Evolutionary conservation across 2,113 vertebrate genomes (phyloP).

Genomic region (Oreocharis arfaki): DNA sequence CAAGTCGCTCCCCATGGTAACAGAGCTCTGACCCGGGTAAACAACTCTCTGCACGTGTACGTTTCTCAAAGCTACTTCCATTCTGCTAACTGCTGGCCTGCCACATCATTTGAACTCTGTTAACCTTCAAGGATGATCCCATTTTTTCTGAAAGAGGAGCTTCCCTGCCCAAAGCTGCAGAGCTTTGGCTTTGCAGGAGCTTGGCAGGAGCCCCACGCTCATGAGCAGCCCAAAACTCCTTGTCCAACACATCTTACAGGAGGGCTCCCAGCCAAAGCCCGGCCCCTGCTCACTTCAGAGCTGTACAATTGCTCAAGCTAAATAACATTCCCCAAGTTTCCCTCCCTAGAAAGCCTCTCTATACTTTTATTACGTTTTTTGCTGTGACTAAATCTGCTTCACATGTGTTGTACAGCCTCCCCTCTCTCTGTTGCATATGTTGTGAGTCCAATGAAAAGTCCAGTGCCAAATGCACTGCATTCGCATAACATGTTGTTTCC

Average conservation of each 20-base stretch:
- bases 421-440: not conserved
- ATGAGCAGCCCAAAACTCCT: not conserved
- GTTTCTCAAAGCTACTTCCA: not conserved
- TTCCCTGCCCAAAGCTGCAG: conserved; percentile 7
- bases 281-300: not conserved
- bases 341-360: not conserved
- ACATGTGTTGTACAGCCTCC: not conserved
- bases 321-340: not conserved
- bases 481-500: not conserved
- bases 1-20: conserved; percentile 5
- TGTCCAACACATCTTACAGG: not conserved
- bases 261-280: not conserved
- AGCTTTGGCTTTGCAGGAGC: not conserved
- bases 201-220: not conserved
- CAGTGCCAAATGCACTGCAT: not conserved
- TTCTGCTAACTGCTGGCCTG: not conserved
- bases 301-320: not conserved
- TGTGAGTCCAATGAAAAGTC: not conserved
- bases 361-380: not conserved
- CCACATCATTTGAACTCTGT: conserved; percentile 1
- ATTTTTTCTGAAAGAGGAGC: not conserved
- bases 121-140: conserved; percentile 14
- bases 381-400: not conserved
- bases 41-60: not conserved
- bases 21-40: not conserved